These are phyloP conservation scores for Eidolon dupreanum DNA, from an alignment of 2,797 vertebrate species.

Conservation along the genomic window DNA sequence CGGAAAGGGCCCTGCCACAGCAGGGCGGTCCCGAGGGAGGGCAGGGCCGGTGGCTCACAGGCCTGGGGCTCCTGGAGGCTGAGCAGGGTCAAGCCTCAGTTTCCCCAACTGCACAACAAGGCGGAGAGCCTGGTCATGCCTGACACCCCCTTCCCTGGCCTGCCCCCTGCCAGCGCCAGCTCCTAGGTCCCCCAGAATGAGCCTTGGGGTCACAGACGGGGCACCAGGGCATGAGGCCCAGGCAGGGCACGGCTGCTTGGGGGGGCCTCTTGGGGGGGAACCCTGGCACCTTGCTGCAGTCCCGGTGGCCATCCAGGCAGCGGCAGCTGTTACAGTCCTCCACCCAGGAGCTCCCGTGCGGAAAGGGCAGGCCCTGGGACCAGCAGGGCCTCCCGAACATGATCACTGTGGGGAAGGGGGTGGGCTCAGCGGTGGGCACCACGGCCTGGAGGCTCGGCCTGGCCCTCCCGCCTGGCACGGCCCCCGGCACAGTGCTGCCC, in stretches of 20 bases:
- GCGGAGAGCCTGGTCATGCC: not conserved
- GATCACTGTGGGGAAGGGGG: conserved; percentile 84
- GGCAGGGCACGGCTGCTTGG: fast-evolving
- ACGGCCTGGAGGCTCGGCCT: fast-evolving
- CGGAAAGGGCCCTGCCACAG: too few relatives aligned
- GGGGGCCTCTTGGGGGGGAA: fast-evolving
- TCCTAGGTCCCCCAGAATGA: not conserved
- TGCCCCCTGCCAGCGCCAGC: not conserved
- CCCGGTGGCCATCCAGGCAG: conserved; percentile 90
- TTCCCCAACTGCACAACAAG: fast-evolving
- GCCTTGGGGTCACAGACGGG: fast-evolving
- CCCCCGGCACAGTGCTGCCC: fast-evolving
- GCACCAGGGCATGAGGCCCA: fast-evolving
- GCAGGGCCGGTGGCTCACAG: fast-evolving
- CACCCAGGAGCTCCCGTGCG: conserved; percentile 93
- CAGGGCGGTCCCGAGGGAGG: fast-evolving
- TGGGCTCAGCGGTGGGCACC: fast-evolving
- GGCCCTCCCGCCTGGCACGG: fast-evolving
- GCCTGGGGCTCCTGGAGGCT: not conserved
- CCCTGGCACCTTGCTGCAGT: conserved; percentile 93
- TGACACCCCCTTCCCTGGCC: too few relatives aligned
- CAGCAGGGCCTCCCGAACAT: conserved; percentile 91
- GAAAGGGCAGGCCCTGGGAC: conserved; percentile 89
- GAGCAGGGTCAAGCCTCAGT: fast-evolving
- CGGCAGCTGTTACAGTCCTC: conserved; percentile 95